These are phyloP conservation scores for Petrocephalus schoutedeni DNA, from an alignment of 2,797 vertebrate species.

Conservation along the genomic window DNA sequence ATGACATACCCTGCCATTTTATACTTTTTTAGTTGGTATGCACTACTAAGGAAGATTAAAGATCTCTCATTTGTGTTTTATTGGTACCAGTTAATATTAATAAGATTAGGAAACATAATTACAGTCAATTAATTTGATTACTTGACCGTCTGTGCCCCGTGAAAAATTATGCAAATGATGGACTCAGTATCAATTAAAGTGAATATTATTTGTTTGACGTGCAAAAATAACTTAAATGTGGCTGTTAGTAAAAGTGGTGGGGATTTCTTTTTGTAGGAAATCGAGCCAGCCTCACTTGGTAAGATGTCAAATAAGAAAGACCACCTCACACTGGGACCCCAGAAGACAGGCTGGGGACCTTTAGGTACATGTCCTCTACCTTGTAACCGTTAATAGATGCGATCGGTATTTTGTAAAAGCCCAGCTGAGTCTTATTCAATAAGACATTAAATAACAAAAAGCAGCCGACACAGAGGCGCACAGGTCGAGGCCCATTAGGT, in stretches of 20 bases:
- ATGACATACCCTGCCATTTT: neutral
- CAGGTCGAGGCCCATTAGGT: neutral
- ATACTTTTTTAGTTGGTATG: neutral
- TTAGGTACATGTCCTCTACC: neutral
- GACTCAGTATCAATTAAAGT: neutral
- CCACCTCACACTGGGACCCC: neutral
- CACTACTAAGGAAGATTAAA: neutral
- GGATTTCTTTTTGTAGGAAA: neutral
- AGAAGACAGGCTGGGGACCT: neutral
- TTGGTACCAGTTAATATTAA: neutral
- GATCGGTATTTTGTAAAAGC: slow-evolving; percentile 9
- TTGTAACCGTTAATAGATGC: neutral
- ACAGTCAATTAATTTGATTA: slow-evolving; percentile 14
- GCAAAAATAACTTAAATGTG: neutral
- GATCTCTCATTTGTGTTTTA: neutral
- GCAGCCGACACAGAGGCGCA: neutral
- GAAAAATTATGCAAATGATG: neutral
- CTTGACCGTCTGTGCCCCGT: neutral
- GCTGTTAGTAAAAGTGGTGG: neutral
- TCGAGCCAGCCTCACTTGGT: neutral
- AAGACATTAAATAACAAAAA: slow-evolving; percentile 7
- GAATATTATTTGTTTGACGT: neutral
- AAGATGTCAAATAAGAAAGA: neutral
- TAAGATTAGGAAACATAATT: neutral
- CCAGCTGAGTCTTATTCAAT: neutral